A percentile compares a stretch with the other conserved stretches of the same genome.
phyloP scores from a whole-genome alignment of 2,113 vertebrate genomes.

The human (Homo sapiens) region DNA sequence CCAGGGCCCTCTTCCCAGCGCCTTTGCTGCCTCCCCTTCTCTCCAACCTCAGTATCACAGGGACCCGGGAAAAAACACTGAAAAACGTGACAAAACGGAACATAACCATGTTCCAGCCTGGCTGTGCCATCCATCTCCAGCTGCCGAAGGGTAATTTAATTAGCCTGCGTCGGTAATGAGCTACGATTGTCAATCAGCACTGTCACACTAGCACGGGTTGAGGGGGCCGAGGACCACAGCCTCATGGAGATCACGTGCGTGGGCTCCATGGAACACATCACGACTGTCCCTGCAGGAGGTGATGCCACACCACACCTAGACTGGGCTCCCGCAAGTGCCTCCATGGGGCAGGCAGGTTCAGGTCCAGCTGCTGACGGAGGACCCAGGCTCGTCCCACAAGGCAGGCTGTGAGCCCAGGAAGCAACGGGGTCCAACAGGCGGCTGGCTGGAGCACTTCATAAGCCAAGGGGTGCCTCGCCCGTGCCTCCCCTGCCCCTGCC shows the following conservation, averaged over 20 bases:
- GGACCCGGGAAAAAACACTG: neutral
- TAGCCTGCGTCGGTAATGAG: slow-evolving; percentile 83
- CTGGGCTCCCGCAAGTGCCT: neutral
- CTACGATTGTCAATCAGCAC: slow-evolving; percentile 85
- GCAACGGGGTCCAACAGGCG: neutral
- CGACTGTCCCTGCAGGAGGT: neutral
- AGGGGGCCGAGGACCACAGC: slow-evolving; percentile 70
- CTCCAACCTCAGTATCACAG: neutral
- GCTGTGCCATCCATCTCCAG: slow-evolving; percentile 81
- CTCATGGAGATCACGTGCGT: slow-evolving; percentile 57
- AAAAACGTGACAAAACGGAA: slow-evolving; percentile 72
- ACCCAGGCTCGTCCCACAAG: neutral
- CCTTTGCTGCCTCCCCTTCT: too few relatives aligned
- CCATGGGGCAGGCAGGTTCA: neutral
- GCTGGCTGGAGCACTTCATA: neutral
- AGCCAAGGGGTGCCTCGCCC: neutral
- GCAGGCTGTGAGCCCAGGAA: neutral
- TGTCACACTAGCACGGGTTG: slow-evolving; percentile 65
- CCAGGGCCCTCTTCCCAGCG: neutral
- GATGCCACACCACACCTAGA: neutral
- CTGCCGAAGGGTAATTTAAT: slow-evolving; percentile 85
- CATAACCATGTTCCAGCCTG: slow-evolving; percentile 75
- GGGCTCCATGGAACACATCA: neutral
- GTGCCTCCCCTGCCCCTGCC: neutral
- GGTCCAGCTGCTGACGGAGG: neutral